These are phyloP conservation scores for Tuberolachnus salignus DNA, from an alignment of 2,888 invertebrate species.

Conservation along the genomic window DNA sequence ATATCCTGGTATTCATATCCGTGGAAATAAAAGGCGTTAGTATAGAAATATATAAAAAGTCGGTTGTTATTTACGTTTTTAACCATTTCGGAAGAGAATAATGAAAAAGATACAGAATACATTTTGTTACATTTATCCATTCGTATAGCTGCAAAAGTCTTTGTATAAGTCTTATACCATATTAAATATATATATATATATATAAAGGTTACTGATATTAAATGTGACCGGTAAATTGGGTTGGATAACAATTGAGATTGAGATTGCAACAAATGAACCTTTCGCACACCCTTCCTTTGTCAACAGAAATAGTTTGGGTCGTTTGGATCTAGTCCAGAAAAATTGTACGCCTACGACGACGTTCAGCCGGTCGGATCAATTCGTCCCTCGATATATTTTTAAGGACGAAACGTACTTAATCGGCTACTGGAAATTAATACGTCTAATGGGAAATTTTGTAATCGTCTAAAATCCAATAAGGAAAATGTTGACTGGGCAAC, in stretches of 20 bases:
- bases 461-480: background rate
- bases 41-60: background rate
- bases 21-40: background rate
- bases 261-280: constrained; percentile 42
- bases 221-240: constrained; percentile 39
- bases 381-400: constrained; percentile 5
- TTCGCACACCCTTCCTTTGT: constrained; percentile 25
- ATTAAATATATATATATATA: constrained; percentile 8
- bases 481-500: no score
- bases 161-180: constrained; percentile 6
- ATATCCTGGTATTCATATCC: no score
- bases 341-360: constrained; percentile 34
- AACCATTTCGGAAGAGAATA: background rate
- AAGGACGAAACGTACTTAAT: constrained; percentile 32
- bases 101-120: constrained; percentile 34
- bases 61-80: constrained; percentile 1
- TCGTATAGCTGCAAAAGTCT: constrained; percentile 8
- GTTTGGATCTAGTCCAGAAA: constrained; percentile 39
- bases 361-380: constrained; percentile 42
- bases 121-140: constrained; percentile 26
- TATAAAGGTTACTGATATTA: constrained; percentile 26
- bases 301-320: constrained; percentile 32
- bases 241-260: constrained; percentile 48
- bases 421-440: background rate
- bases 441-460: background rate